Evolutionary conservation across 1,140 invertebrate species (phyloP).

Genomic region (Scaptomyza hsui): DNA sequence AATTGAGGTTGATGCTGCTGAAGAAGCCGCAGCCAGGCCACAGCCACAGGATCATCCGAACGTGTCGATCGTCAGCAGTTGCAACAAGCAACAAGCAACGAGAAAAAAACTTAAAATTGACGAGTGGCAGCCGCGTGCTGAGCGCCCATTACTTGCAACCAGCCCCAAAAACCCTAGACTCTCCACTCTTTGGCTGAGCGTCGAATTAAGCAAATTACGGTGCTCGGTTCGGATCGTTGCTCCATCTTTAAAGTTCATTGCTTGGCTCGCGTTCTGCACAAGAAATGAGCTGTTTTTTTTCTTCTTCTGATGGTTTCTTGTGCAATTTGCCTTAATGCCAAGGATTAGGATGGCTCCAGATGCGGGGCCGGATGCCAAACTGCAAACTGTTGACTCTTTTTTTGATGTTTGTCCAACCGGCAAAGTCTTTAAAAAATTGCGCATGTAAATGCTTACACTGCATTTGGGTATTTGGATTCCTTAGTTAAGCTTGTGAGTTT

Average conservation of each 20-base stretch:
- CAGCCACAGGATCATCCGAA: constrained; percentile 55
- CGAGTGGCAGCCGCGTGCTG: constrained; percentile 80
- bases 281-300: constrained; percentile 18
- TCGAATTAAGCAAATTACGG: constrained; percentile 80
- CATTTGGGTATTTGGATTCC: constrained; percentile 37
- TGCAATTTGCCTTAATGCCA: constrained; percentile 76
- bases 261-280: constrained; percentile 44
- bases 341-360: constrained; percentile 65
- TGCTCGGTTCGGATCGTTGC: constrained; percentile 36
- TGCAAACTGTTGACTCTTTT: constrained; percentile 78
- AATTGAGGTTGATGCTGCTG: constrained; percentile 71
- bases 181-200: constrained; percentile 54
- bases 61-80: constrained; percentile 47
- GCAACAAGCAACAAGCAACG: constrained; percentile 1
- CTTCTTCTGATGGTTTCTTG: neutral
- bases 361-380: constrained; percentile 45
- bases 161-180: constrained; percentile 18
- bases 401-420: constrained; percentile 43
- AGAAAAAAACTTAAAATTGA: constrained; percentile 47
- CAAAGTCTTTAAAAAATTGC: constrained; percentile 58
- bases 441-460: constrained; percentile 79
- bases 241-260: constrained; percentile 32
- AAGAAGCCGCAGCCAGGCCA: constrained; percentile 52
- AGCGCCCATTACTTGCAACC: constrained; percentile 37
- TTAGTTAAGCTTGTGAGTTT: neutral